Conservation (phyloP, 92 coral and sea anemone genomes). For the Diadumene lineata region DNA sequence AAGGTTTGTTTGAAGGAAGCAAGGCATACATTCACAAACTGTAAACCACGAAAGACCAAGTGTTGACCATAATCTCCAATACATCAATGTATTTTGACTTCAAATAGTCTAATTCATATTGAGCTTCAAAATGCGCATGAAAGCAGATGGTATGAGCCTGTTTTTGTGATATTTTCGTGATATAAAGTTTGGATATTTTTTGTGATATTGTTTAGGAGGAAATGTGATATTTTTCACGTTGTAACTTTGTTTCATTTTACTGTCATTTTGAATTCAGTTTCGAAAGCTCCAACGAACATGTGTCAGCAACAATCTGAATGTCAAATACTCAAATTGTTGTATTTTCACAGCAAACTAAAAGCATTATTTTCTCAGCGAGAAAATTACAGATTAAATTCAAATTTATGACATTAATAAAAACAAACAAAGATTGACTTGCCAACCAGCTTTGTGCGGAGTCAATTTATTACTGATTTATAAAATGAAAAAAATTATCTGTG, state of each 20-base stretch:
- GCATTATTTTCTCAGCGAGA: background rate
- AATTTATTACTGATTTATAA: no score
- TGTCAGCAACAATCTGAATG: background rate
- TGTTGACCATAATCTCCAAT: background rate
- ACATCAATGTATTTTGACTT: background rate
- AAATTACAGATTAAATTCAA: background rate
- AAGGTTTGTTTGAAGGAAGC: no score
- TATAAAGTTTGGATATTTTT: background rate
- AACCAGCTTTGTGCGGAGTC: no score
- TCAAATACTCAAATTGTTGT: background rate
- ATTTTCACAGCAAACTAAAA: no score
- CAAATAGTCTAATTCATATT: background rate
- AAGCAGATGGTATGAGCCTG: background rate
- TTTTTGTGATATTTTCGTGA: no score
- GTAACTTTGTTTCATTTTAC: background rate
- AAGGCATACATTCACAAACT: background rate
- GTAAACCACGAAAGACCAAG: background rate
- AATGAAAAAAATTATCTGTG: no score
- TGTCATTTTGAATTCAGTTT: slow-evolving; percentile 18
- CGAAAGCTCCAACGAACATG: slow-evolving; percentile 1
- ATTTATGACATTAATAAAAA: no score
- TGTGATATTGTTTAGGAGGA: background rate
- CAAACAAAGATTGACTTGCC: background rate
- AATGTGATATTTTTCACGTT: no score
- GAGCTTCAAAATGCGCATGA: background rate